phyloP scores from a whole-genome alignment of 2,888 invertebrate genomes.

The Acronicta aceris region DNA sequence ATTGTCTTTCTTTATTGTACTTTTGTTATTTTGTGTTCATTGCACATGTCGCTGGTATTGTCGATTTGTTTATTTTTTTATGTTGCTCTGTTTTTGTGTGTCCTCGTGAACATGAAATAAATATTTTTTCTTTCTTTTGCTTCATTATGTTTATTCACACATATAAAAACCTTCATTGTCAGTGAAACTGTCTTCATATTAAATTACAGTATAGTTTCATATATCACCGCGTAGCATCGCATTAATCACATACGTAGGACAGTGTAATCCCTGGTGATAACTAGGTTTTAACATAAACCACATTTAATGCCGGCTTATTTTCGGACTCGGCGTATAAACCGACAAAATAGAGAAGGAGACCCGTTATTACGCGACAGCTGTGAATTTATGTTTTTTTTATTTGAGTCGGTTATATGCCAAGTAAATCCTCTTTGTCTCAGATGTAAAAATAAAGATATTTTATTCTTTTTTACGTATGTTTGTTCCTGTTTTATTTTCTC shows the following conservation, averaged over 20 bases:
- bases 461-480: conserved; percentile 7
- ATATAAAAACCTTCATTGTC: too few species aligned
- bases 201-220: not conserved
- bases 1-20: too few species aligned
- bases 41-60: too few species aligned
- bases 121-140: too few species aligned
- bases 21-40: too few species aligned
- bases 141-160: too few species aligned
- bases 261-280: conserved; percentile 7
- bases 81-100: too few species aligned
- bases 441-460: conserved; percentile 15
- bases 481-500: conserved; percentile 1
- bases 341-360: conserved; percentile 22
- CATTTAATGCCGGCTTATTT: conserved; percentile 52
- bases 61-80: too few species aligned
- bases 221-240: not conserved
- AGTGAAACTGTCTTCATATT: too few species aligned
- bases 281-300: conserved; percentile 52
- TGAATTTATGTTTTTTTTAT: conserved; percentile 24
- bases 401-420: conserved; percentile 19
- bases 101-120: too few species aligned
- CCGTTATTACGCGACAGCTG: conserved; percentile 22
- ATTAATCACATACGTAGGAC: not conserved
- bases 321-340: conserved; percentile 32
- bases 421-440: conserved; percentile 28